Base-by-base conservation (phyloP, 2,113 vertebrate genomes). In the Bombycilla garrulus region DNA sequence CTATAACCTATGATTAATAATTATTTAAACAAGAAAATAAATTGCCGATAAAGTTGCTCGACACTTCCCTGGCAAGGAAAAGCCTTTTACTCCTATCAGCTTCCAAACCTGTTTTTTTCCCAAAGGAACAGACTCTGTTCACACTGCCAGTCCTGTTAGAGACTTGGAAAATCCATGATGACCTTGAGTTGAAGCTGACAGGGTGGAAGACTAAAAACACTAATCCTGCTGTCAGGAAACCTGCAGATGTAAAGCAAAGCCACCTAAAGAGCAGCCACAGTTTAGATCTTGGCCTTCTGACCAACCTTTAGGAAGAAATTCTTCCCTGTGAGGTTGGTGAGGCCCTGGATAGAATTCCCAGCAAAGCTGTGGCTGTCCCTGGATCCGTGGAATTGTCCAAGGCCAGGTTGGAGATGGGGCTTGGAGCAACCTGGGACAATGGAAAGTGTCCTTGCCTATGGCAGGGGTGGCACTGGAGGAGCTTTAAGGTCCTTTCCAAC, bases 331-430 rank as follows among this genome's bases (percentile, higher is more conserved):
- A 82, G 17, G 61, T 7, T 40, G 38, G 38, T 2, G 31, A 50
- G 36, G 51, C 26, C 26, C 33, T 66, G 67, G 50, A 73, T 8
- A 58, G 15, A 57, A 38, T 66, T 44, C 61, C 24, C 54, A 48
- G 48, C 62, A 40, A 36, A 62, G 25, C 26, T 69, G 31, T 54
- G 70, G n/a, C 10, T 82, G 53, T 9, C 7, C 38, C 26, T n/a
- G 62, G 5, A 23, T 35, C 11, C 15, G 21, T 61, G 1, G 5
- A 9, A 69, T 10, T 36, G 7, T 48, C 87, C 26, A 23, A 69
- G 48, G 12, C 40, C 47, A 36, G 54, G 10, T 0, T 33, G 40
- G 44, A 28, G 26, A n/a, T 1, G 2, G 31, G 42, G 44, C 44
- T 73, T 74, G 69, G 54, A 61, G 14, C 87, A 45, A 1, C 14